phyloP scores from a whole-genome alignment of 92 coral and sea anemone genomes.

The Desmophyllum pertusum region DNA sequence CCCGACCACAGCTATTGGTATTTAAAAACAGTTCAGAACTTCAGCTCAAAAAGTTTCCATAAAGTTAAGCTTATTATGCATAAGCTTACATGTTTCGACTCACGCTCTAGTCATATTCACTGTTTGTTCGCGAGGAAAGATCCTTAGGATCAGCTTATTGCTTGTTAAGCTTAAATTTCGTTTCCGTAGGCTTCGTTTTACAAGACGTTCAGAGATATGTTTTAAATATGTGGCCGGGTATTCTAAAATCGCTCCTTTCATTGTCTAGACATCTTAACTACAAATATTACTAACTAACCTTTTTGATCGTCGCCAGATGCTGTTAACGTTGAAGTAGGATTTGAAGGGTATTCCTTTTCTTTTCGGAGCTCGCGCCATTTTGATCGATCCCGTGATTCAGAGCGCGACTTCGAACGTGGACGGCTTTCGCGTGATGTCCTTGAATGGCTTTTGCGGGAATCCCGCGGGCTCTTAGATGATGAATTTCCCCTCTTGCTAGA shows the following conservation, averaged over 20 bases:
- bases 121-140: no score
- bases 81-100: no score
- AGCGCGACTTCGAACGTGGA: background rate
- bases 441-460: background rate
- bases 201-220: background rate
- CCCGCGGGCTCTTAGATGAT: background rate
- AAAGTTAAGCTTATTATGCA: no score
- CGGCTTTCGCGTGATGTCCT: background rate
- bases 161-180: background rate
- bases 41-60: no score
- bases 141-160: no score
- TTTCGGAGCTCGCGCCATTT: background rate
- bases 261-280: background rate
- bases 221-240: background rate
- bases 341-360: background rate
- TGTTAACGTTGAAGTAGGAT: background rate
- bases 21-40: no score
- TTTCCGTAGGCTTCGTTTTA: background rate
- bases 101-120: no score
- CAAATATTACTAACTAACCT: background rate
- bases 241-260: conserved; percentile 1
- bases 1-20: no score
- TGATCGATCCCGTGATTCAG: conserved; percentile 1
- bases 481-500: no score
- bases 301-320: background rate